Evolutionary conservation across 2,797 vertebrate genomes (phyloP), one percentile per base, ranked within the genome.

Genomic region (Sebastes taczanowskii): DNA sequence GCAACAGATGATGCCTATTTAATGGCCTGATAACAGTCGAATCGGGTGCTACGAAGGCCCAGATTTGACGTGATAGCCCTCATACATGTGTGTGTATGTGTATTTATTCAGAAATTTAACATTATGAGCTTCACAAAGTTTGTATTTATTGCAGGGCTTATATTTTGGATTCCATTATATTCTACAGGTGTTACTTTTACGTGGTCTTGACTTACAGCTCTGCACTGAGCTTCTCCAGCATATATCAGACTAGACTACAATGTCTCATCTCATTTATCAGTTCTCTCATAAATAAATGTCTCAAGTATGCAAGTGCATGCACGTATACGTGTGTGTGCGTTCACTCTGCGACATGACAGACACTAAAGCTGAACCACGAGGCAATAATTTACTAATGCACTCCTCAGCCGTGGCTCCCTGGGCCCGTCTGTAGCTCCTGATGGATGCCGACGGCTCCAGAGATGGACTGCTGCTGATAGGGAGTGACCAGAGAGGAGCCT

Each of bases 391-490:
- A 94, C 95, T 96, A 97, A 97, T 97, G 96, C 96, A 91, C 95
- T 91, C 95, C 92, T 95, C 94, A 88, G 95, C 84, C 88, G 71
- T 72, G 16, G 90, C 95, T 96, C 94, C 95, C 95, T 88, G 90
- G 93, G 92, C 91, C 95, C 95, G 96, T 97, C 97, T 95, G 89
- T 71, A 56, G 85, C 82, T n/a, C 81, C n/a, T 97, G 97, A 98
- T 96, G 96, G 96, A 97, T 97, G 95, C 92, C 75, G 94, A 90
- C 89, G 67, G 89, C 89, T 86, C 74, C 95, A 94, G 94, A 94
- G 94, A 95, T 96, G 94, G 96, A 95, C 95, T 89, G 92, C 92
- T 93, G 95, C 96, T 97, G 97, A 97, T 97, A 97, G 96, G 96
- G 96, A 97, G 96, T 96, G 96, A 93, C 95, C 94, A 77, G 87